Evolutionary conservation across 2,797 vertebrate species (phyloP), one percentile per base, ranked within the genome.

Genomic region (Lithobates sylvaticus): DNA sequence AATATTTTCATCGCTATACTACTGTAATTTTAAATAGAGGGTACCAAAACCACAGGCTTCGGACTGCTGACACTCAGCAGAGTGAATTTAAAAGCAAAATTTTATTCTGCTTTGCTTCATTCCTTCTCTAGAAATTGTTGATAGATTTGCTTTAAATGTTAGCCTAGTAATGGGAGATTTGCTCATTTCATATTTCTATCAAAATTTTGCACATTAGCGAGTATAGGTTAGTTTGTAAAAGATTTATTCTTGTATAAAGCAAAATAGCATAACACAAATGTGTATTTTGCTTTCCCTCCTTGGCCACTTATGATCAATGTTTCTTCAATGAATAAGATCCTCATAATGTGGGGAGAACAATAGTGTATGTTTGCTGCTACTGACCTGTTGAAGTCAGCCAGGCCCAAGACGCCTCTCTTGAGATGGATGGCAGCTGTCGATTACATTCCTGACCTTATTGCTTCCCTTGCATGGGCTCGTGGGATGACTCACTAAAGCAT

Each of bases 381-480:
- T 81, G 78, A 76, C 71, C 70, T 64, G 72, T 42, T 79, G 44
- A 65, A 68, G 75, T 76, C 67, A 74, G 44, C 64, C 39, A 12
- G 39, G 42, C 64, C 72, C 18, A 12, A 81, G 70, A 23, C 36
- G 61, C 75, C 71, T 32, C n/a, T 29, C 44, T 67, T 27, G 76
- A 76, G 72, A 80, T 58, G 26, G 58, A 70, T 81, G 64, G 76
- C 84, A 42, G 34, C 78, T 81, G 44, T 76, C 72, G 7, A 34
- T 81, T 85, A 74, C 73, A 44, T 81, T 86, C 78, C 81, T 86
- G 72, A 86, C 47, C 78, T 76, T 54, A 50, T 76, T 69, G 72
- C 64, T 64, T 81, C 29, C 70, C 73, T 81, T 68, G n/a, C 29
- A 69, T 58, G 39, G 26, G 32, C 44, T 76, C 47, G 1, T 76